Percentiles rank a stretch among this genome's conserved stretches.
These are phyloP conservation scores for Pseudorectes ferrugineus DNA, from an alignment of 2,113 vertebrate species.

Conservation along the genomic window DNA sequence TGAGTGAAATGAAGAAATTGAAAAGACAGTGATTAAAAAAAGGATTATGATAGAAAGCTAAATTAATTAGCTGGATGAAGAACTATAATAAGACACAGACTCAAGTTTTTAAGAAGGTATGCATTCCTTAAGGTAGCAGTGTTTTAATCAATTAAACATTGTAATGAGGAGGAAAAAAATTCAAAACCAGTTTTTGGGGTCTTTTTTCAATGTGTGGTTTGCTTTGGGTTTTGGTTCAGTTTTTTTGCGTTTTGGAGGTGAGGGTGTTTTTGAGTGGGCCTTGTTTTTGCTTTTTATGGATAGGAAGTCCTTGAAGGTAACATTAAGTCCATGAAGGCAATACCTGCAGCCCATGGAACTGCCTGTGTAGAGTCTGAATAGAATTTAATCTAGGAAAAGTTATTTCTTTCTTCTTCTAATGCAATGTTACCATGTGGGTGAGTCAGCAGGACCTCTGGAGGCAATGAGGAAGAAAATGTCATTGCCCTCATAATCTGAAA, in stretches of 20 bases:
- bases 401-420: not conserved
- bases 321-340: not conserved
- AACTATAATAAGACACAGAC: not conserved
- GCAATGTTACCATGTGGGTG: accelerated
- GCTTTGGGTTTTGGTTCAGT: not conserved
- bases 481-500: not conserved
- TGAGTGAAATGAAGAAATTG: not conserved
- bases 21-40: not conserved
- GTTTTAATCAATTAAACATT: not conserved
- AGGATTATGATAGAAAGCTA: not conserved
- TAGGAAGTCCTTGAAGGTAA: not conserved
- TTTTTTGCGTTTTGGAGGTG: not conserved
- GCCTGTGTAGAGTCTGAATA: not conserved
- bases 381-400: not conserved
- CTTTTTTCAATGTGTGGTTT: not conserved
- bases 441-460: not conserved
- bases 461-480: not conserved
- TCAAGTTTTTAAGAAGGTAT: not conserved
- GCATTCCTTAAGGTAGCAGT: not conserved
- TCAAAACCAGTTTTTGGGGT: not conserved
- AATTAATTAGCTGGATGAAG: not conserved
- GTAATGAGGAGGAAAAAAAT: not conserved
- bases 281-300: not conserved
- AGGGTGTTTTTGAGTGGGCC: accelerated
- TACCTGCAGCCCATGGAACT: not conserved